Conservation (phyloP, 2,888 invertebrate species). For the Desoria tigrina region DNA sequence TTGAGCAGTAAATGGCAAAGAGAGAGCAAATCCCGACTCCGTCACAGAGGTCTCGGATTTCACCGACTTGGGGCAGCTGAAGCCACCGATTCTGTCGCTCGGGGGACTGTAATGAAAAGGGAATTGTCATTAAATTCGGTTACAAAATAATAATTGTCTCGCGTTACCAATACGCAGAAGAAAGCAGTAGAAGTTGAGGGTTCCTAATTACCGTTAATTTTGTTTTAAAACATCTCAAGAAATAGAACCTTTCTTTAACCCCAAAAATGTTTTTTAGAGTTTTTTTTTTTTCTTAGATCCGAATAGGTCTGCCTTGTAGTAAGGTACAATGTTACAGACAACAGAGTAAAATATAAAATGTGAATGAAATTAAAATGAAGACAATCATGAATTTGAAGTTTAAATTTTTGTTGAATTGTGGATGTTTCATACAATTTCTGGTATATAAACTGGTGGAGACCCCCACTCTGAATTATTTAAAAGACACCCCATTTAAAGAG, state of each 20-base stretch:
- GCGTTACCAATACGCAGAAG: neutral
- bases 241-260: neutral
- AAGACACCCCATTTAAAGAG: no score
- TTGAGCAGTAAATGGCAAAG: slow-evolving; percentile 52
- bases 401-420: no score
- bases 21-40: slow-evolving; percentile 50
- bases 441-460: no score
- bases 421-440: no score
- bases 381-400: no score
- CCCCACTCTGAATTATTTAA: no score
- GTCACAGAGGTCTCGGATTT: slow-evolving; percentile 51
- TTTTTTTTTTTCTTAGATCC: no score
- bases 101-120: slow-evolving; percentile 30
- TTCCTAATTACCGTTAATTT: no score
- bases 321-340: no score
- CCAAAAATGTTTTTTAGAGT: neutral
- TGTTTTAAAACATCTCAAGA: neutral
- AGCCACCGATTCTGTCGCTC: slow-evolving; percentile 45
- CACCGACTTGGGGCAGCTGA: slow-evolving; percentile 43
- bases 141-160: neutral
- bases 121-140: neutral
- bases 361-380: no score
- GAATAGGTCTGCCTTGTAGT: no score
- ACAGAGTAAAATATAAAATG: no score
- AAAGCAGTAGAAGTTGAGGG: neutral